Evolutionary conservation across 1,140 invertebrate species (phyloP), one percentile per base, ranked within the genome.

Genomic region (Bombus fervidus): DNA sequence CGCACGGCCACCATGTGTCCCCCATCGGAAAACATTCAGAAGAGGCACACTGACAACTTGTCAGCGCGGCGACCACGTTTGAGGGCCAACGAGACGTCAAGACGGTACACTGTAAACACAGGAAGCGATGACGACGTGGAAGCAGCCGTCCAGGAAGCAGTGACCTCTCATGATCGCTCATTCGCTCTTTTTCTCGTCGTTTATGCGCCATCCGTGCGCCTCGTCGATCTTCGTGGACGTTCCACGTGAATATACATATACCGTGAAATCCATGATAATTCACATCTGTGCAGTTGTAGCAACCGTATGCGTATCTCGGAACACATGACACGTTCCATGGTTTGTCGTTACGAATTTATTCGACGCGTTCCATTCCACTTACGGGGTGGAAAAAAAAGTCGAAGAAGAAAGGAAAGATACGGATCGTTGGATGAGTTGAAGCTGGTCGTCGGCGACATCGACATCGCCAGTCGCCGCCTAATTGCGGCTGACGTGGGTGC

Each of bases 71-170:
- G 88, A 91, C 91, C 83, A 87, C 89, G 88, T 90, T 90, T 69
- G 86, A 90, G 91, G 79, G 71, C 88, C 89, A 90, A 92, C 89
- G 88, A 92, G 89, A 92, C 86, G 91, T 92, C 90, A 89, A 91
- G 91, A 89, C 89, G 90, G 83, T 78, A 53, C 89, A 90, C 81
- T 92, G 92, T 93, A 93, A 93, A 93, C 92, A 93, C 91, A 91
- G 91, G 92, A 93, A 93, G 90, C 90, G 90, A 91, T 87, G 90
- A 89, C 85, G 86, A 92, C 85, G 88, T 88, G 87, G 90, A 91
- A 91, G 69, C 86, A 87, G 85, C 74, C 87, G 85, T 91, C 81
- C 90, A 91, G 89, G 86, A 91, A 91, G 68, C 81, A 83, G 86
- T 89, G 88, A 91, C 90, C 90, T 87, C 86, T 80, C 83, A 53